A percentile compares a stretch with the other conserved stretches of the same genome.
Evolutionary conservation across 2,797 vertebrate species (phyloP).

Genomic region (Galaxias olidus): DNA sequence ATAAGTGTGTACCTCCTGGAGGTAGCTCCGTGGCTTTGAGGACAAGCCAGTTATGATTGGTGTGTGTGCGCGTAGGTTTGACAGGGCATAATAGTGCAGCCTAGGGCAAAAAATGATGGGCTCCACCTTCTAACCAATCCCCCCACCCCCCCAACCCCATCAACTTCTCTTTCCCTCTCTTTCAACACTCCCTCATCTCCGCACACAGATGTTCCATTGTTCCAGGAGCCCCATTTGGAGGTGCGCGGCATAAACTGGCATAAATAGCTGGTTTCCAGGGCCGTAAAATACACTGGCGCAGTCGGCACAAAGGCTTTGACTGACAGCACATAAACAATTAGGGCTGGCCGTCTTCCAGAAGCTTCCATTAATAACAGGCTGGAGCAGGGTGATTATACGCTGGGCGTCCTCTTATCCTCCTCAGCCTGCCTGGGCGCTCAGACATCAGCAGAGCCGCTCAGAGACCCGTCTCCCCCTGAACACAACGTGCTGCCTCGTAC

Average conservation of each 20-base stretch:
- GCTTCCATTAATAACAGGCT: conserved; percentile 61
- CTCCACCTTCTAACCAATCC: neutral
- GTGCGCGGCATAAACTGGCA: conserved; percentile 45
- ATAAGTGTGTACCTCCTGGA: conserved; percentile 33
- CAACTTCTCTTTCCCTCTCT: conserved; percentile 24
- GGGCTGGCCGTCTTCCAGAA: conserved; percentile 61
- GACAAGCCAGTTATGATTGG: too few relatives aligned
- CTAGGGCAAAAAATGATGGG: neutral
- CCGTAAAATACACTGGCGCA: conserved; percentile 34
- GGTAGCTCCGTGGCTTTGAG: neutral
- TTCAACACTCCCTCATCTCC: conserved; percentile 41
- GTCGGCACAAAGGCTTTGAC: conserved; percentile 54
- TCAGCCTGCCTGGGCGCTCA: conserved; percentile 51
- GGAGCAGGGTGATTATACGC: conserved; percentile 66
- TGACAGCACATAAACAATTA: conserved; percentile 76
- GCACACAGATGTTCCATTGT: conserved; percentile 72
- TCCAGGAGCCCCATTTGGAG: conserved; percentile 41
- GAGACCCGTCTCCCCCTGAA: conserved; percentile 28
- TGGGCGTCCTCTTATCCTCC: conserved; percentile 50
- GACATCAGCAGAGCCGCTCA: conserved; percentile 21
- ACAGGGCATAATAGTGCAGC: neutral
- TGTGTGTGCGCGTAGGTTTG: neutral
- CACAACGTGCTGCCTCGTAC: conserved; percentile 29
- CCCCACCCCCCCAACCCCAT: conserved; percentile 14
- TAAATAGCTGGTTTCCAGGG: conserved; percentile 62